Evolutionary conservation across 2,888 invertebrate genomes (phyloP).

Genomic region (Drepana falcataria): DNA sequence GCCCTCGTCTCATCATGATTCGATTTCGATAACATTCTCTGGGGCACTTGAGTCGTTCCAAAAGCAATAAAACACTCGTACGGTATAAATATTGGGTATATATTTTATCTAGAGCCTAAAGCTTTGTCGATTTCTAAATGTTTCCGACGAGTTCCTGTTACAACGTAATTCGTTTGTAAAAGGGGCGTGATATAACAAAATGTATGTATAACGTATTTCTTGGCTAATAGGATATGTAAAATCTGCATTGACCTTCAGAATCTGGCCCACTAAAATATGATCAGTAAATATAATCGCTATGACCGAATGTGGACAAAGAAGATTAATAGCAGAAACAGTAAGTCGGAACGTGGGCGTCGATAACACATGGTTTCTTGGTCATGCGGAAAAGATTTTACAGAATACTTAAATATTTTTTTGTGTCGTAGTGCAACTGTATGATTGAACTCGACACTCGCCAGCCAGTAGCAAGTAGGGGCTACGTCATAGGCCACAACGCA

Average conservation of each 20-base stretch:
- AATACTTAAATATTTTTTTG: slow-evolving; percentile 19
- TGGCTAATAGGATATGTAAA: not conserved
- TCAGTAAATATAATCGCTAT: slow-evolving; percentile 38
- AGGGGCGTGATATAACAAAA: not conserved
- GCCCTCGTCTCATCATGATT: slow-evolving; percentile 4
- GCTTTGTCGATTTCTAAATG: no score
- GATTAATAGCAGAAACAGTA: slow-evolving; percentile 17
- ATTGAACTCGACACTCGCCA: not conserved
- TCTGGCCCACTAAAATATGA: slow-evolving; percentile 33
- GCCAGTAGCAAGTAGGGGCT: slow-evolving; percentile 7
- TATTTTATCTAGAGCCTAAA: no score
- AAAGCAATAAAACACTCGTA: not conserved
- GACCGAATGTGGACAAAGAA: slow-evolving; percentile 22
- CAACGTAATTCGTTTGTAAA: no score
- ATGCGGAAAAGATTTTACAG: slow-evolving; percentile 30
- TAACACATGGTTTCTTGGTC: slow-evolving; percentile 13
- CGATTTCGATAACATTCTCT: slow-evolving; percentile 4
- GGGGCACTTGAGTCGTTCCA: slow-evolving; percentile 3
- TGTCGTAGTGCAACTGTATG: slow-evolving; percentile 8
- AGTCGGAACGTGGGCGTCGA: slow-evolving; percentile 16
- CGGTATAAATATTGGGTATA: no score
- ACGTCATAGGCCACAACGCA: slow-evolving; percentile 44
- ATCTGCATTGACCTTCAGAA: slow-evolving; percentile 35
- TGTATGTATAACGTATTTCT: not conserved
- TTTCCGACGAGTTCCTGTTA: no score